These are phyloP conservation scores for Rhinogobio ventralis DNA, from an alignment of 2,797 vertebrate genomes.

Conservation along the genomic window DNA sequence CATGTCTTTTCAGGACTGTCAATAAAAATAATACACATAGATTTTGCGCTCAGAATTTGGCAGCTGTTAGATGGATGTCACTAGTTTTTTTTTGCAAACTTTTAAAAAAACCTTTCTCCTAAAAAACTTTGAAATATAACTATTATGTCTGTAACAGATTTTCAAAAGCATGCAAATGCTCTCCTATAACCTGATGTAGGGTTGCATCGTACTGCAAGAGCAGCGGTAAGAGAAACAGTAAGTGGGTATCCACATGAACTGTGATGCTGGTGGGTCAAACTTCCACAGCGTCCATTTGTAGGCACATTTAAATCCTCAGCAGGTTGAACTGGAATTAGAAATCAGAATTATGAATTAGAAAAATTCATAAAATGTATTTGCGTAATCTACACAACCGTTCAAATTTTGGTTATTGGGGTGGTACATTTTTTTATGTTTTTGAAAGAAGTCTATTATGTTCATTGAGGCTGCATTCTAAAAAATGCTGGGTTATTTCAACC, in stretches of 20 bases:
- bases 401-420: background rate
- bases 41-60: background rate
- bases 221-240: constrained; percentile 65
- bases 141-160: background rate
- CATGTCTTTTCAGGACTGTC: constrained; percentile 79
- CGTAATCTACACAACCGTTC: background rate
- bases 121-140: background rate
- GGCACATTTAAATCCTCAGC: constrained; percentile 76
- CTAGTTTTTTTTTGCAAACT: background rate
- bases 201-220: constrained; percentile 78
- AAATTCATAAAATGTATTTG: background rate
- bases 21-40: constrained; percentile 4
- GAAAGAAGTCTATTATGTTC: background rate
- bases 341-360: background rate
- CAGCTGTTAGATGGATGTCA: background rate
- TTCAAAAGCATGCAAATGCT: background rate
- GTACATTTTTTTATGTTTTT: background rate
- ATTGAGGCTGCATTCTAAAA: background rate
- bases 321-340: constrained; percentile 69
- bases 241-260: constrained; percentile 65
- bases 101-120: background rate
- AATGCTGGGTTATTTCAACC: no score
- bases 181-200: constrained; percentile 84
- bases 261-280: constrained; percentile 65
- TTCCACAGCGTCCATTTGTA: constrained; percentile 69